A percentile compares a stretch with the other conserved stretches of the same genome.
Evolutionary conservation across 1,140 invertebrate species (phyloP).

Genomic region (Neuroterus valhalla): DNA sequence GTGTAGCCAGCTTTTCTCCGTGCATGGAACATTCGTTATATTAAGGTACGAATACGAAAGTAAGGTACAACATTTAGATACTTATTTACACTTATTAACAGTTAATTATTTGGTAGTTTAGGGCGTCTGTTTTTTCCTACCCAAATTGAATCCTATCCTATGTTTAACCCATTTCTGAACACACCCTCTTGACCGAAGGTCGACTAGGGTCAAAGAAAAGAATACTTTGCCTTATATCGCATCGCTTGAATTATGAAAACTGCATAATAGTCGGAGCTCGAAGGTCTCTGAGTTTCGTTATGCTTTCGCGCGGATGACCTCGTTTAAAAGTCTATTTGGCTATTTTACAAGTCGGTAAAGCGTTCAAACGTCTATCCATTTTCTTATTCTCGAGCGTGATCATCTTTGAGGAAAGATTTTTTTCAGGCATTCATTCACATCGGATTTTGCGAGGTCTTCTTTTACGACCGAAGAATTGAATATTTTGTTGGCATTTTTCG

Average conservation of each 20-base stretch:
- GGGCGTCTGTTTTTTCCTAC: no score
- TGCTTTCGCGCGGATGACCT: slow-evolving; percentile 44
- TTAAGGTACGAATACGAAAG: no score
- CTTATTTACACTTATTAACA: no score
- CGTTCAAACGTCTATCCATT: slow-evolving; percentile 28
- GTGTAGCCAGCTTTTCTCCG: no score
- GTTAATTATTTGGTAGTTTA: no score
- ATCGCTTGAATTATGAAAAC: slow-evolving; percentile 12
- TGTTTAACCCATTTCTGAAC: neutral
- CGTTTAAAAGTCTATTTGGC: slow-evolving; percentile 37
- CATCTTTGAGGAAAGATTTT: slow-evolving; percentile 47
- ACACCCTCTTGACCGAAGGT: neutral
- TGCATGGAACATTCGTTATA: no score
- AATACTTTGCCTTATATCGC: neutral
- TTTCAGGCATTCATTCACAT: slow-evolving; percentile 53
- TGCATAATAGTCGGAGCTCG: slow-evolving; percentile 34
- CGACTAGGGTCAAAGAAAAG: slow-evolving; percentile 11
- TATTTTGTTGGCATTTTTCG: no score
- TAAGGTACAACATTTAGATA: no score
- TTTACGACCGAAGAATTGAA: slow-evolving; percentile 56
- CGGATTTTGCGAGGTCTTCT: no score
- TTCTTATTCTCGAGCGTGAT: slow-evolving; percentile 39
- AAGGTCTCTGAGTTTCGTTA: slow-evolving; percentile 40
- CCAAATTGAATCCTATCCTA: no score
- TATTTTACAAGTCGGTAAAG: neutral